A percentile compares a stretch with the other conserved stretches of the same genome.
Evolutionary conservation across 1,140 invertebrate genomes (phyloP).

Genomic region (Meloidogyne hapla): DNA sequence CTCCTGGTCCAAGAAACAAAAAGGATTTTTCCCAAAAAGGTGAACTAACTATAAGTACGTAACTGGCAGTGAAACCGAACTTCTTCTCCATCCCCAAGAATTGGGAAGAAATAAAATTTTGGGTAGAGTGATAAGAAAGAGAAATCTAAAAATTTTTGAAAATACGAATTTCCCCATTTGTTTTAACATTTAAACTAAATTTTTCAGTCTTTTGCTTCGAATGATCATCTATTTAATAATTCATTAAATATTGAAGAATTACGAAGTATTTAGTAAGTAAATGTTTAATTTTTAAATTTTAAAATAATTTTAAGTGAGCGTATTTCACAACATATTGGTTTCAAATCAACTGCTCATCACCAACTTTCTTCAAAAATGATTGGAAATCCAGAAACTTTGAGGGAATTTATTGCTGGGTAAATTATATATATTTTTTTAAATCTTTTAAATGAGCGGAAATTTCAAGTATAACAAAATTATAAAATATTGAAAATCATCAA

Average conservation of each 20-base stretch:
- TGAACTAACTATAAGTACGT: no score
- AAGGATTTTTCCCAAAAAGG: no score
- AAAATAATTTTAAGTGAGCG: slow-evolving; percentile 52
- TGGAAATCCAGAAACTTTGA: slow-evolving; percentile 57
- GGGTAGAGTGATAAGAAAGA: no score
- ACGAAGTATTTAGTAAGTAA: slow-evolving; percentile 56
- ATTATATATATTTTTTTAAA: slow-evolving; percentile 8
- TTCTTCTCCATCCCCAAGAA: no score
- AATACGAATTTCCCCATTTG: no score
- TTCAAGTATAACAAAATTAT: no score
- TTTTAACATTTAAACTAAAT: not conserved
- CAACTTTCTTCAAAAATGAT: slow-evolving; percentile 63
- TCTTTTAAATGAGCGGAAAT: no score
- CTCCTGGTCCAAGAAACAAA: no score
- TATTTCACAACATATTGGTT: slow-evolving; percentile 59
- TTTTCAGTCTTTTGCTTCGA: slow-evolving; percentile 40
- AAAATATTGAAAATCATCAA: no score
- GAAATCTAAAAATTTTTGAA: no score
- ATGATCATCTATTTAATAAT: slow-evolving; percentile 60
- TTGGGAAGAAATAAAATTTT: no score
- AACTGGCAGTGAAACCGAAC: no score
- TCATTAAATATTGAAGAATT: slow-evolving; percentile 62
- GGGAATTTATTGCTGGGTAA: slow-evolving; percentile 57
- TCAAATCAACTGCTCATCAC: slow-evolving; percentile 55
- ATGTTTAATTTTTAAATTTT: slow-evolving; percentile 23